Evolutionary conservation across 2,797 vertebrate genomes (phyloP).

Genomic region (Muscicapa comitata): DNA sequence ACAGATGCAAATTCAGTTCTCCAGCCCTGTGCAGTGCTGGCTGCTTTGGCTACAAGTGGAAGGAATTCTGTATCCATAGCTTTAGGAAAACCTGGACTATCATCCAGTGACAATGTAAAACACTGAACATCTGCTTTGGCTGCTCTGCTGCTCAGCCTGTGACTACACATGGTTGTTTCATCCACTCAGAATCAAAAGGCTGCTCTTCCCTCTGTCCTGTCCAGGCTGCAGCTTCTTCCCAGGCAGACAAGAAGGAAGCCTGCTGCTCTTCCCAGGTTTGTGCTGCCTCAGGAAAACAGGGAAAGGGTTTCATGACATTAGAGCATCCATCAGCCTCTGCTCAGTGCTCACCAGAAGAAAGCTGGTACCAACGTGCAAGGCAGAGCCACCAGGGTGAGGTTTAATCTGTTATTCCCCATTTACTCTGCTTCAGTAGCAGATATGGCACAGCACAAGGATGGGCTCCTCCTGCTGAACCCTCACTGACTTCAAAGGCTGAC

Average conservation of each 20-base stretch:
- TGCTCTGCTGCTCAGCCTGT: not conserved
- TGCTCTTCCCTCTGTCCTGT: not conserved
- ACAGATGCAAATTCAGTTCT: not conserved
- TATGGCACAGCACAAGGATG: not conserved
- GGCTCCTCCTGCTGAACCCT: slow-evolving; percentile 43
- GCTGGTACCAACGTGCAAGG: accelerated
- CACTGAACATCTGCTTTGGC: not conserved
- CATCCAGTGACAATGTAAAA: not conserved
- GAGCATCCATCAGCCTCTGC: not conserved
- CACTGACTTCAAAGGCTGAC: slow-evolving; percentile 4
- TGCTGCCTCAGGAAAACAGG: not conserved
- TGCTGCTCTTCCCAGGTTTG: not conserved
- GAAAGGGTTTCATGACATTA: no score
- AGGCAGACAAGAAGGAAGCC: no score
- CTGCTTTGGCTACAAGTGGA: not conserved
- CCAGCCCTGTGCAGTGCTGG: not conserved
- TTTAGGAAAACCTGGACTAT: not conserved
- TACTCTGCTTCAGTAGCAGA: not conserved
- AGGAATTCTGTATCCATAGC: not conserved
- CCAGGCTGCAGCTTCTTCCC: not conserved
- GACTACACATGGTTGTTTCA: not conserved
- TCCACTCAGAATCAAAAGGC: not conserved
- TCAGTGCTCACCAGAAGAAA: not conserved
- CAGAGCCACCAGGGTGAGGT: not conserved
- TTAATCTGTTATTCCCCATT: not conserved